These are phyloP conservation scores for Meiosimyza decipiens DNA, from an alignment of 2,888 invertebrate species.

Conservation along the genomic window DNA sequence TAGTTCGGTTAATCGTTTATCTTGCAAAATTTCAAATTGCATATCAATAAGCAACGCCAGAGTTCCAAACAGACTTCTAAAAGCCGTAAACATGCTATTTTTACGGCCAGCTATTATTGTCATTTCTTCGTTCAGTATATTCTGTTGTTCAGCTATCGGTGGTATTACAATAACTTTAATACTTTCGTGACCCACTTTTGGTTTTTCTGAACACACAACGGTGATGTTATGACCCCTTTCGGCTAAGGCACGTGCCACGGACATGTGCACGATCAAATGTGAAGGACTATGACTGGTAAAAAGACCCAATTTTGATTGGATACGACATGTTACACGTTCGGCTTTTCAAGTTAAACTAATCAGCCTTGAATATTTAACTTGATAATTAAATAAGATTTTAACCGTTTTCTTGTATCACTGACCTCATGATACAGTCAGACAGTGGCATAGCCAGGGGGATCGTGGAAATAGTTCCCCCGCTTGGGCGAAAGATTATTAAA, in stretches of 20 bases:
- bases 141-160: slow-evolving; percentile 46
- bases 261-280: slow-evolving; percentile 63
- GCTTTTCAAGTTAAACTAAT: too few species aligned
- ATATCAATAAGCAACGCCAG: slow-evolving; percentile 49
- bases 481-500: too few species aligned
- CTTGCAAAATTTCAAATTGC: slow-evolving; percentile 55
- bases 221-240: slow-evolving; percentile 64
- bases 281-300: slow-evolving; percentile 62
- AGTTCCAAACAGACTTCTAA: slow-evolving; percentile 46
- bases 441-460: too few species aligned
- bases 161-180: slow-evolving; percentile 57
- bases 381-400: too few species aligned
- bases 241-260: slow-evolving; percentile 55
- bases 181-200: slow-evolving; percentile 57
- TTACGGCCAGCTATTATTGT: slow-evolving; percentile 47
- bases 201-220: slow-evolving; percentile 54
- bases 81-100: slow-evolving; percentile 44
- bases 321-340: too few species aligned
- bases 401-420: too few species aligned
- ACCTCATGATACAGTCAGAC: too few species aligned
- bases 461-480: too few species aligned
- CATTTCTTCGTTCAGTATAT: slow-evolving; percentile 45
- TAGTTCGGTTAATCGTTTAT: slow-evolving; percentile 54
- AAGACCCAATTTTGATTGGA: slow-evolving; percentile 56
- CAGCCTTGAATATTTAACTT: too few species aligned